Percentiles rank a stretch among this genome's conserved stretches.
Evolutionary conservation across 1,140 invertebrate genomes (phyloP).

Genomic region (Philaenus spumarius): DNA sequence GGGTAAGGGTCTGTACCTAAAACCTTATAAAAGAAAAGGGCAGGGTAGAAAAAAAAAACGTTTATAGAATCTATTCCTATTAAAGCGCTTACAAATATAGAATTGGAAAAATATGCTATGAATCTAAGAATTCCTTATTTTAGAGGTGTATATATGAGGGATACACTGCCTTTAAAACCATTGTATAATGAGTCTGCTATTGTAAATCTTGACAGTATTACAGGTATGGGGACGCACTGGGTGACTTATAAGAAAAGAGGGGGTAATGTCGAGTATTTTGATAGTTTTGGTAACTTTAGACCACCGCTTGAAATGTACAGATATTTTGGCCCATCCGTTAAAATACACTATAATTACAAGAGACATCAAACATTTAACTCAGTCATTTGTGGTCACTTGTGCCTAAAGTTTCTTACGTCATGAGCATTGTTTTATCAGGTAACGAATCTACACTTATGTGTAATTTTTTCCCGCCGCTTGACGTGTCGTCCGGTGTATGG

Average conservation of each 20-base stretch:
- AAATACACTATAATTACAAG: slow-evolving; percentile 8
- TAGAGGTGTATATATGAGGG: slow-evolving; percentile 21
- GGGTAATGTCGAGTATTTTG: neutral
- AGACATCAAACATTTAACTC: neutral
- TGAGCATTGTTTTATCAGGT: neutral
- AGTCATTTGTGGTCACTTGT: slow-evolving; percentile 6
- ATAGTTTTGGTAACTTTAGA: neutral
- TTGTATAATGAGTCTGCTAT: slow-evolving; percentile 29
- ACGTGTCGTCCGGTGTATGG: neutral
- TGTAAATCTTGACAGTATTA: slow-evolving; percentile 32
- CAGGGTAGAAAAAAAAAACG: neutral
- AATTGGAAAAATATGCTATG: neutral
- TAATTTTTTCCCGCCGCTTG: neutral
- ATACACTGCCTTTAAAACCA: slow-evolving; percentile 24
- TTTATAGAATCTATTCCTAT: neutral
- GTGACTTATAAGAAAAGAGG: slow-evolving; percentile 31
- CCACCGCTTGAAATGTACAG: neutral
- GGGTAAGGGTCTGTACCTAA: slow-evolving; percentile 35
- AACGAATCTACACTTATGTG: neutral
- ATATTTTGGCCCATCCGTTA: neutral
- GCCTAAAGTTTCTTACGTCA: neutral
- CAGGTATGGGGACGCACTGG: slow-evolving; percentile 34
- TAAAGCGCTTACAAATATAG: neutral
- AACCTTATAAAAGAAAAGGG: slow-evolving; percentile 25
- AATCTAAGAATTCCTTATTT: slow-evolving; percentile 17